Percentiles rank a stretch among this genome's conserved stretches.
phyloP scores from a whole-genome alignment of 2,113 vertebrate species.

The Passerina amoena region DNA sequence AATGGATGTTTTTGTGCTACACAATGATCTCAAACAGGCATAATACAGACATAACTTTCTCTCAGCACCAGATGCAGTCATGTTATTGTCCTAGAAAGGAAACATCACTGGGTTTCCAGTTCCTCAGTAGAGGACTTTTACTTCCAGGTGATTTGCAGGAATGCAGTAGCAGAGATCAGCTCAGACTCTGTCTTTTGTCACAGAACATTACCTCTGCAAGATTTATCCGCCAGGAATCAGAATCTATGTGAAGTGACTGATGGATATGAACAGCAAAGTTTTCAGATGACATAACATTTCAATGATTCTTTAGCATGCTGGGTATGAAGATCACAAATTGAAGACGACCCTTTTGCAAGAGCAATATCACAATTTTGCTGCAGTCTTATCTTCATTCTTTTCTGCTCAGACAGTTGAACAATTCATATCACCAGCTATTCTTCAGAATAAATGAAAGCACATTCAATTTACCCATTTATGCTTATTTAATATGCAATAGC shows the following conservation, averaged over 20 bases:
- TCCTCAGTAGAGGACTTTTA: neutral
- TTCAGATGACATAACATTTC: neutral
- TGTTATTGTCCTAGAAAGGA: neutral
- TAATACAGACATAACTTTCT: neutral
- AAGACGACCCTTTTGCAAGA: neutral
- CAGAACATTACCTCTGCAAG: neutral
- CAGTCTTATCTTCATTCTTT: conserved; percentile 20
- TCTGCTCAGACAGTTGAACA: neutral
- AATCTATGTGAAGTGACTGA: neutral
- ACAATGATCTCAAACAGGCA: neutral
- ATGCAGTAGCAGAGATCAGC: neutral
- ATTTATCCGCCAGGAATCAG: neutral
- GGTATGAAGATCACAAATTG: neutral
- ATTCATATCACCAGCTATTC: conserved; percentile 20
- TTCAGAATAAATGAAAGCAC: conserved; percentile 29
- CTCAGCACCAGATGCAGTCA: neutral
- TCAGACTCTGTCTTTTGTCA: neutral
- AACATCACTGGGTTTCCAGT: neutral
- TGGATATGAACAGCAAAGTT: neutral
- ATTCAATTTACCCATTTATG: neutral
- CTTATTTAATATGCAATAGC: neutral
- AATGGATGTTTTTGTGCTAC: neutral
- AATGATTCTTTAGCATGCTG: neutral
- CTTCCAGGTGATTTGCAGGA: neutral
- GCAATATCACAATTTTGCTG: neutral